Conservation (phyloP, 2,888 invertebrate genomes). For the Meteorus cinctellus region DNA sequence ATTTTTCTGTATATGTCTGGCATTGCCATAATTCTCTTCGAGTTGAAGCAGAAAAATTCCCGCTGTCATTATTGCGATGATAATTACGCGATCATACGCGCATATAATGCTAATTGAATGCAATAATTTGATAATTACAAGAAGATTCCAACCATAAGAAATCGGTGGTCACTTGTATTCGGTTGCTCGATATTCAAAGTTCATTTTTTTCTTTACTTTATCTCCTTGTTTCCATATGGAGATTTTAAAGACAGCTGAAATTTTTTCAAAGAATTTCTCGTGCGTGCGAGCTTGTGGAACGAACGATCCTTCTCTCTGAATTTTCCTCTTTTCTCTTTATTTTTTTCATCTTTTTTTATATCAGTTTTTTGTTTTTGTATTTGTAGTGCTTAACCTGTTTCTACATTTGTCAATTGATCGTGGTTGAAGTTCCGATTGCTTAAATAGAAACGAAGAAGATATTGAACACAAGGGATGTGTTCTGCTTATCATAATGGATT, state of each 20-base stretch:
- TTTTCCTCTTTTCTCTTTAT: slow-evolving; percentile 28
- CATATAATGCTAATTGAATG: no score
- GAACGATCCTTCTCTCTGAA: slow-evolving; percentile 45
- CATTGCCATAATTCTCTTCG: no score
- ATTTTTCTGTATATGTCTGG: no score
- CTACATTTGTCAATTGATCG: slow-evolving; percentile 7
- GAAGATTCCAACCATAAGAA: no score
- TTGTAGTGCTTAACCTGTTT: slow-evolving; percentile 19
- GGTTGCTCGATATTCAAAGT: neutral
- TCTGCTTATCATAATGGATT: slow-evolving; percentile 41
- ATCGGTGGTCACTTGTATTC: neutral
- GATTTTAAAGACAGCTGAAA: slow-evolving; percentile 23
- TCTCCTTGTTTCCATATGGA: neutral
- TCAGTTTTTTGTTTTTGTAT: no score
- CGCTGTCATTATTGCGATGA: no score
- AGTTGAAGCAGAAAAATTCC: no score
- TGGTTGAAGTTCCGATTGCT: slow-evolving; percentile 13
- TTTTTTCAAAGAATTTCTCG: slow-evolving; percentile 46
- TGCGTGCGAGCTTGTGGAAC: slow-evolving; percentile 54
- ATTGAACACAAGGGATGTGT: neutral
- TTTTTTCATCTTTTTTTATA: slow-evolving; percentile 13
- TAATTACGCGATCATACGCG: no score
- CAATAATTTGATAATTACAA: no score
- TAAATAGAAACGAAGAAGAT: neutral
- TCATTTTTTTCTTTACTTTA: neutral